These are phyloP conservation scores for Chloroceryle amazona DNA, from an alignment of 2,797 vertebrate species.

Conservation along the genomic window DNA sequence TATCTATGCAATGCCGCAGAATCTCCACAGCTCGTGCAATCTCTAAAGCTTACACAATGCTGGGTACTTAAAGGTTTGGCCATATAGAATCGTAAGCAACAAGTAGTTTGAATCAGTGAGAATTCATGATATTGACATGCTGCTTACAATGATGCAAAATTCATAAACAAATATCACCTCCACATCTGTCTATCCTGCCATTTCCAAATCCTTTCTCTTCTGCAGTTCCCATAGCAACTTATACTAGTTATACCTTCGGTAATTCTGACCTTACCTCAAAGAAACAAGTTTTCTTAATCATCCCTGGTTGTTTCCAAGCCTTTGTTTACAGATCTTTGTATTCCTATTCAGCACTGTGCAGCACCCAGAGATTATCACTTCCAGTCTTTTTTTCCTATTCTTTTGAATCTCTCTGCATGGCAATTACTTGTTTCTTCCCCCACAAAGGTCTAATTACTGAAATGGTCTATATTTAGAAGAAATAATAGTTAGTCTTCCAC, in stretches of 20 bases:
- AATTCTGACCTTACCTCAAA: background rate
- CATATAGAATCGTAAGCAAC: background rate
- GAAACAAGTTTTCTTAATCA: background rate
- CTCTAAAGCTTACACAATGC: background rate
- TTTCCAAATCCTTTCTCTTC: background rate
- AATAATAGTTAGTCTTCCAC: constrained; percentile 4
- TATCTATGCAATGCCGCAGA: fast-evolving
- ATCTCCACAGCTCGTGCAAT: background rate
- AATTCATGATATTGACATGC: background rate
- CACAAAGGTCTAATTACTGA: constrained; percentile 22
- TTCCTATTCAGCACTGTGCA: background rate
- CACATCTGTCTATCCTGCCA: background rate
- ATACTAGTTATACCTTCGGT: background rate
- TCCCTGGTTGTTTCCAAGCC: background rate
- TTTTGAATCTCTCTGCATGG: background rate
- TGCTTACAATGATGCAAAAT: background rate
- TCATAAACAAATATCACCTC: background rate
- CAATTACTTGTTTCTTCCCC: constrained; percentile 19
- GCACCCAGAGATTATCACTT: background rate
- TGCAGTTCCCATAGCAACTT: background rate
- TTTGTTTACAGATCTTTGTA: constrained; percentile 1
- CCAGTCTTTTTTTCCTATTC: background rate
- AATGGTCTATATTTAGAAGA: constrained; percentile 25
- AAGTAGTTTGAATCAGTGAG: background rate
- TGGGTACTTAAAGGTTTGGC: background rate